Base-by-base conservation (phyloP, 2,113 vertebrate species). In the Sander lucioperca region DNA sequence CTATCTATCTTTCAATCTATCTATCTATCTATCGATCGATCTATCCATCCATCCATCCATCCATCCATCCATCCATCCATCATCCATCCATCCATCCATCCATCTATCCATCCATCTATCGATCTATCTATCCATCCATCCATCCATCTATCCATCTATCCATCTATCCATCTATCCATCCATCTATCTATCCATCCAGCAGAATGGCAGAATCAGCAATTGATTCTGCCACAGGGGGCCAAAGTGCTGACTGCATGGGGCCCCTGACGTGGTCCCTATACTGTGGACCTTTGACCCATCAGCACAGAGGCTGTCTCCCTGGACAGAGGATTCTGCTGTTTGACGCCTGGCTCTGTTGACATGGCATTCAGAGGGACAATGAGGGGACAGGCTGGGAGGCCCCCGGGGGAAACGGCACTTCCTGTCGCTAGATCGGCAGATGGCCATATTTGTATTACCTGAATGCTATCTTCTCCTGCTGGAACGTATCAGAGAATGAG, bases 291-390 rank as follows among this genome's bases (percentile, higher is more conserved):
- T 62, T 88, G 82, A 85, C 82, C 88, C 75, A 1, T 65, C 30
- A 78, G 83, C 84, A 88, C 85, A 66, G 84, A 77, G 67, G 84
- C 19, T 30, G 75, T 82, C 80, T 87, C 82, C 58, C 56, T 43
- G 56, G 80, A 88, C 84, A 91, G n/a, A 85, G 84, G 84, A 80
- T 71, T 82, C 85, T 77, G 79, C 76, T 86, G 83, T 79, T 73
- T 80, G 81, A 43, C 71, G 65, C 76, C 75, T 71, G 82, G 87
- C 61, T 45, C 64, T 70, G 86, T 84, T 88, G 90, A 93, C 88
- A 85, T 8, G 80, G 66, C 74, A 88, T 92, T 89, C 88, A 16
- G 27, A 13, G 64, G 85, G 69, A 91, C 90, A 91, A 93, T 80
- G 72, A 54, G 56, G 74, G 67, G 72, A 70, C 86, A 85, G 86